Evolutionary conservation across 2,888 invertebrate species (phyloP).

Genomic region (Lamproptera curius): DNA sequence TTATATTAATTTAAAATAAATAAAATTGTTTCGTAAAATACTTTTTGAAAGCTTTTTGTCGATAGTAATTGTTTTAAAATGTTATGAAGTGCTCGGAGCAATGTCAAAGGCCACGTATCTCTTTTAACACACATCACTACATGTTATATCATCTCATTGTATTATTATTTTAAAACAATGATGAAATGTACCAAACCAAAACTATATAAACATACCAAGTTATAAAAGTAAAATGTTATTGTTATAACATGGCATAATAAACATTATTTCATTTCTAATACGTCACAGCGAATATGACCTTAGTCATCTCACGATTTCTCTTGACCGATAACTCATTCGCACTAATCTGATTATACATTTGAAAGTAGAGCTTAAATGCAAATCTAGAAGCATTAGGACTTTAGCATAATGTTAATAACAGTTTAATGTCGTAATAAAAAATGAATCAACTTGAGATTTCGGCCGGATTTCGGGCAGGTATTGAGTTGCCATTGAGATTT

Average conservation of each 20-base stretch:
- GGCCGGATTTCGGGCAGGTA: too few species aligned
- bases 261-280: too few species aligned
- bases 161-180: not conserved
- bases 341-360: not conserved
- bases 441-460: too few species aligned
- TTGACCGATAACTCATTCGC: not conserved
- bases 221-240: not conserved
- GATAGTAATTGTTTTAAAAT: conserved; percentile 17
- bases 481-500: too few species aligned
- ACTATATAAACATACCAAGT: not conserved
- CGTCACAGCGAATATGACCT: too few species aligned
- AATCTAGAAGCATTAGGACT: not conserved
- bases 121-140: not conserved
- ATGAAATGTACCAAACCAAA: not conserved
- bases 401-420: not conserved
- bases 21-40: too few species aligned
- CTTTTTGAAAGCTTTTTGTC: too few species aligned
- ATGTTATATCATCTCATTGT: not conserved
- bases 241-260: not conserved
- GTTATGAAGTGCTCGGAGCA: conserved; percentile 15
- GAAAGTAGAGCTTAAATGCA: not conserved
- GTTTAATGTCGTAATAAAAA: not conserved
- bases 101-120: conserved; percentile 7
- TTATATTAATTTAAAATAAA: too few species aligned
- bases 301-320: not conserved